Percentiles rank a stretch among this genome's conserved stretches.
Conservation (phyloP, 2,888 invertebrate species). For the Branchinecta sandiegonensis region DNA sequence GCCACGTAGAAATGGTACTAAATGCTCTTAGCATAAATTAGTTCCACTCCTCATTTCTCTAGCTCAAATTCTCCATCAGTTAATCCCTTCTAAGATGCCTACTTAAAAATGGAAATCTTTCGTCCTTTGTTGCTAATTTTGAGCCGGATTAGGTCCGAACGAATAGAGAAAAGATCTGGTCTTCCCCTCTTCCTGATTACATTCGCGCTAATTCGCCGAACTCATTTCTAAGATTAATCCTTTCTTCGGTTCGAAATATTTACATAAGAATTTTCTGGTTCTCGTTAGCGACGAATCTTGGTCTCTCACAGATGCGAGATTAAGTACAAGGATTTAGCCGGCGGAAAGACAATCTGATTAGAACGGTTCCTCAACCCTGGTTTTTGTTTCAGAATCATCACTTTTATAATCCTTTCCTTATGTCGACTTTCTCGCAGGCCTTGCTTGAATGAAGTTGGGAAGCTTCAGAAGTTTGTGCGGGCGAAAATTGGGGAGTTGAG, state of each 20-base stretch:
- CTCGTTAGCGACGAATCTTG: not conserved
- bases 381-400: no score
- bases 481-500: not conserved
- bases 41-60: not conserved
- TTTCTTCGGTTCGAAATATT: not conserved
- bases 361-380: no score
- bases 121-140: constrained; percentile 12
- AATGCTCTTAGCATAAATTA: not conserved
- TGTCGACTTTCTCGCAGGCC: no score
- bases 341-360: no score
- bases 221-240: not conserved
- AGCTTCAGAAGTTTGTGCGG: not conserved
- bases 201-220: constrained; percentile 4
- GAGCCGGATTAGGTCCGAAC: constrained; percentile 17
- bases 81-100: constrained; percentile 9
- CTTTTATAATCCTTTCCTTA: no score
- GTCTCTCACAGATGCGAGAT: not conserved
- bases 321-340: not conserved
- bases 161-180: constrained; percentile 3
- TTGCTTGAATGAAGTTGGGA: no score
- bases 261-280: constrained; percentile 15
- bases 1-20: not conserved
- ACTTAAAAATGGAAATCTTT: constrained; percentile 14
- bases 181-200: not conserved
- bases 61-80: not conserved